A percentile compares a stretch with the other conserved stretches of the same genome.
These are phyloP conservation scores for Anthopleura sola DNA, from an alignment of 64 coral and sea anemone species.

Conservation along the genomic window DNA sequence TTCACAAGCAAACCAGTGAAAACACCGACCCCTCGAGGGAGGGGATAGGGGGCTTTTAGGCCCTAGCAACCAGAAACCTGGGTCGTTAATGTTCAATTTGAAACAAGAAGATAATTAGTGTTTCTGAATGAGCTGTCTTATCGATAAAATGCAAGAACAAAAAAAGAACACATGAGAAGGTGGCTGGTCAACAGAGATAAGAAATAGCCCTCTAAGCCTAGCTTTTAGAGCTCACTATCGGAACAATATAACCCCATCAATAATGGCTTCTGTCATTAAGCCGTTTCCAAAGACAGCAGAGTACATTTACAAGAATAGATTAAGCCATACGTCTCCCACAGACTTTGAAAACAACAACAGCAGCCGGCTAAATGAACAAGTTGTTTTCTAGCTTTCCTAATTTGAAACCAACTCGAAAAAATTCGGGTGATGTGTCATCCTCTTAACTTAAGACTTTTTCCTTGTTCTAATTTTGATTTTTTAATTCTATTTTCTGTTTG, in stretches of 20 bases:
- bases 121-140: not conserved
- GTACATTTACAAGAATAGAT: slow-evolving; percentile 1
- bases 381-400: not conserved
- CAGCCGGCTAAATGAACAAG: not conserved
- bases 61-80: not conserved
- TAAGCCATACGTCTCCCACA: not conserved
- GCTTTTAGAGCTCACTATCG: not conserved
- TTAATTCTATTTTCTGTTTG: not conserved
- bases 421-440: not conserved
- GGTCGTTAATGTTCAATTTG: not conserved
- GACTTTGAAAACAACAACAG: not conserved
- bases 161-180: not conserved
- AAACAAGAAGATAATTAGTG: slow-evolving; percentile 2
- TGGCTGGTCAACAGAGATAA: slow-evolving; percentile 7
- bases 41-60: not conserved
- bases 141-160: slow-evolving; percentile 1
- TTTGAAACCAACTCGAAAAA: not conserved
- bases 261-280: slow-evolving; percentile 4
- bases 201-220: slow-evolving; percentile 1
- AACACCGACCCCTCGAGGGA: not conserved
- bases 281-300: not conserved
- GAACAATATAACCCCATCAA: slow-evolving; percentile 7
- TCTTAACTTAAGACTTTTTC: not conserved
- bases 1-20: not conserved
- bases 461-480: not conserved